Evolutionary conservation across 1,140 invertebrate species (phyloP), one percentile per base, ranked within the genome.

Genomic region (Pygmarrhopalites habei): DNA sequence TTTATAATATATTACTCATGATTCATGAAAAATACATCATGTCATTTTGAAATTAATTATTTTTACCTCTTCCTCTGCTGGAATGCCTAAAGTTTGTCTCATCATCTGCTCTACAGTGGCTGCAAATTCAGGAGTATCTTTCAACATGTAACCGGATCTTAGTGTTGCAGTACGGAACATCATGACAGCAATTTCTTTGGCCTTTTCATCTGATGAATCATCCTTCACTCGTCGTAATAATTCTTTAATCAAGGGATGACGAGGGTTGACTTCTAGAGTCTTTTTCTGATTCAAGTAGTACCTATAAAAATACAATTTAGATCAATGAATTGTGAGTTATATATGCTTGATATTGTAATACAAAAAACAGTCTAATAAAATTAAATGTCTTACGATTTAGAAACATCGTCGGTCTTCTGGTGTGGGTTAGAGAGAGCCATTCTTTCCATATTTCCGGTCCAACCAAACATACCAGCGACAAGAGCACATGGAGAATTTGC

Each of bases 361-460:
- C n/a, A n/a, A n/a, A n/a, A n/a, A n/a, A n/a, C n/a, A n/a, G n/a
- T n/a, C n/a, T n/a, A n/a, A n/a, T n/a, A n/a, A n/a, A n/a, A n/a
- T n/a, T n/a, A n/a, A n/a, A n/a, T n/a, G n/a, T 65, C 77, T 76
- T 75, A 84, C 76, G 81, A 83, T 73, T 89, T 85, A 70, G 92
- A 89, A 14, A 91, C 84, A 81, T 98, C 95, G 73, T 96, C 87
- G 2, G 89, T 78, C 77, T 98, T 98, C 73, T 95, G 92, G 78
- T 98, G 96, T 21, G 96, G 94, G 77, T 99, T 97, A 14, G 92
- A 93, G 66, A 92, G 81, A 58, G 94, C 94, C 52, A 99, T 82
- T 58, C 95, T 82, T 77, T 99, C 96, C 96, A 99, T 99, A 75
- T 99, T 99, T 62, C 95, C 96, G 70, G 95, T 97, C 94, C 93